A percentile compares a stretch with the other conserved stretches of the same genome.
These are phyloP conservation scores for Nyctibius bracteatus DNA, from an alignment of 2,113 vertebrate genomes.

Conservation along the genomic window DNA sequence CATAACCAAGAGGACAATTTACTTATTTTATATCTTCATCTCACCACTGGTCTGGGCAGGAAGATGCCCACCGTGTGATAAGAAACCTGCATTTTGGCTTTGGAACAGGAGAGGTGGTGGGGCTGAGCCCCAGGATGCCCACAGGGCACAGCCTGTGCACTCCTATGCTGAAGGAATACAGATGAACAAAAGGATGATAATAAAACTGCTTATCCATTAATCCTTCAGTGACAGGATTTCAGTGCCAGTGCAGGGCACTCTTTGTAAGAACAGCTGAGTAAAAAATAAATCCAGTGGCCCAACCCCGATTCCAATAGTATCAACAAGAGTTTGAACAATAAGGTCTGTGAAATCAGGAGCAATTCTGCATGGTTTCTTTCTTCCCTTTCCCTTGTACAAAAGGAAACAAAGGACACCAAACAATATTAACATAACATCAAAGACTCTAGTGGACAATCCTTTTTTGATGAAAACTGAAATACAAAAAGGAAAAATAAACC, in stretches of 20 bases:
- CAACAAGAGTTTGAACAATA: not conserved
- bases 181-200: not conserved
- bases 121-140: not conserved
- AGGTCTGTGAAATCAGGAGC: not conserved
- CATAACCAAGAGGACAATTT: not conserved
- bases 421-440: not conserved
- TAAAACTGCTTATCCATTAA: not conserved
- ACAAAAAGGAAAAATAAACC: not conserved
- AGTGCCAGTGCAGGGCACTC: not conserved
- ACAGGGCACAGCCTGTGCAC: not conserved
- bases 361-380: not conserved
- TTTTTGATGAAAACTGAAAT: not conserved
- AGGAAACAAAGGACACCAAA: not conserved
- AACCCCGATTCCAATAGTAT: not conserved
- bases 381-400: not conserved
- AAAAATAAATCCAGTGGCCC: not conserved
- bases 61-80: not conserved
- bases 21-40: not conserved
- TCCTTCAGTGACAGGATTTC: not conserved
- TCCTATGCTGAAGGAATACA: not conserved
- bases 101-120: not conserved
- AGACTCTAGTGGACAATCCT: not conserved
- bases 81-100: not conserved
- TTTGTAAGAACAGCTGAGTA: not conserved
- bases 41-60: rapidly evolving